phyloP scores from a whole-genome alignment of 2,797 vertebrate genomes.

The Aeoliscus strigatus region DNA sequence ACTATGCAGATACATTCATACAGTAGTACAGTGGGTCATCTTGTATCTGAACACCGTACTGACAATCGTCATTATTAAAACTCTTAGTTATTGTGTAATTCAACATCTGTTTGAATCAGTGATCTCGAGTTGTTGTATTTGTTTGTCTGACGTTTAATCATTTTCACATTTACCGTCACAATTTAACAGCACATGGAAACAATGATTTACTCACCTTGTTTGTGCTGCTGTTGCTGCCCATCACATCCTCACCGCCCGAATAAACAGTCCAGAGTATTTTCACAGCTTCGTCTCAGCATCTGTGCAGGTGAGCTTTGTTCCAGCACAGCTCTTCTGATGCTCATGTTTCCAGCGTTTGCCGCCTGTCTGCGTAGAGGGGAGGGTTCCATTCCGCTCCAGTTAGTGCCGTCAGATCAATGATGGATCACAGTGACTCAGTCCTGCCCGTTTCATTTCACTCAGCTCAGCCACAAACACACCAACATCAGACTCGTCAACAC shows the following conservation, averaged over 20 bases:
- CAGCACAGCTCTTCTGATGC: too few relatives aligned
- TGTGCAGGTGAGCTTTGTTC: too few relatives aligned
- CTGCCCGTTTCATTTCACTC: neutral
- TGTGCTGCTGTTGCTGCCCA: slow-evolving; percentile 54
- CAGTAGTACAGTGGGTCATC: too few relatives aligned
- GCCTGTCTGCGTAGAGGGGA: neutral
- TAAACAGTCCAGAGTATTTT: neutral
- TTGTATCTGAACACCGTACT: too few relatives aligned
- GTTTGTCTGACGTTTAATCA: too few relatives aligned
- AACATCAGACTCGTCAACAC: slow-evolving; percentile 17
- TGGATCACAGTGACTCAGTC: slow-evolving; percentile 20
- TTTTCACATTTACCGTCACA: too few relatives aligned
- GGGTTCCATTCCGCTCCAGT: slow-evolving; percentile 52
- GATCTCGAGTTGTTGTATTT: too few relatives aligned
- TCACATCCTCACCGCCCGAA: slow-evolving; percentile 23
- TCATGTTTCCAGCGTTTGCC: slow-evolving; percentile 2
- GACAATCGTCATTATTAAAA: too few relatives aligned
- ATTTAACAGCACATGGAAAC: too few relatives aligned
- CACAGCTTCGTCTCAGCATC: neutral
- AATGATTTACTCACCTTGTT: slow-evolving; percentile 47
- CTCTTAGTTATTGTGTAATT: too few relatives aligned
- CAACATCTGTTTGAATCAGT: too few relatives aligned
- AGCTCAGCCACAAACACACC: neutral
- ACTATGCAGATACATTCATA: too few relatives aligned
- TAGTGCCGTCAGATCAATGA: slow-evolving; percentile 42